Conservation (phyloP, 2,888 invertebrate genomes). For the Nomada hirtipes region DNA sequence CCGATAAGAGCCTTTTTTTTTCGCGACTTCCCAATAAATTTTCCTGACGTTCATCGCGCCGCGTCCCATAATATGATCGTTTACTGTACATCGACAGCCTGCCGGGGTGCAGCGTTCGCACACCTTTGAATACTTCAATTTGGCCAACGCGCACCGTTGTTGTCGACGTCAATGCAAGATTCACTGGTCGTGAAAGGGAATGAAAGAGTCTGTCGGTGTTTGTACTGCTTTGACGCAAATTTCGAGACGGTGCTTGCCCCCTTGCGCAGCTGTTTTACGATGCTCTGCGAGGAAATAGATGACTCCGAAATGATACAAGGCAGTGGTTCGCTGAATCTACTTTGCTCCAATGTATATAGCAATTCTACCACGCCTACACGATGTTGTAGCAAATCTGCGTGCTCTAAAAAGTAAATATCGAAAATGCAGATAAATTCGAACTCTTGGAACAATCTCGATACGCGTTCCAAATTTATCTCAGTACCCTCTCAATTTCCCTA, state of each 20-base stretch:
- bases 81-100: constrained; percentile 40
- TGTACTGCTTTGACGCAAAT: background rate
- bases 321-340: too few species aligned
- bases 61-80: constrained; percentile 53
- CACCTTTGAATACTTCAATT: constrained; percentile 29
- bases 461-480: too few species aligned
- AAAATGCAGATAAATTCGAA: too few species aligned
- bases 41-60: constrained; percentile 63
- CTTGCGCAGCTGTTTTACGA: too few species aligned
- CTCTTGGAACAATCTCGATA: too few species aligned
- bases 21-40: constrained; percentile 65
- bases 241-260: background rate
- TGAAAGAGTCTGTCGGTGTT: constrained; percentile 6
- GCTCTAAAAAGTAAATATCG: too few species aligned
- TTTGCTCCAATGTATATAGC: too few species aligned
- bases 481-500: too few species aligned
- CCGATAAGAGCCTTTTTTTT: constrained; percentile 57
- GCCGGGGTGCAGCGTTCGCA: background rate
- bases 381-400: too few species aligned
- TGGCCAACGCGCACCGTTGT: constrained; percentile 18
- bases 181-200: constrained; percentile 12
- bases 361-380: too few species aligned
- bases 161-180: constrained; percentile 21
- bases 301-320: too few species aligned
- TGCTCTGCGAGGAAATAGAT: too few species aligned